A percentile compares a stretch with the other conserved stretches of the same genome.
Evolutionary conservation across 2,888 invertebrate species (phyloP).

Genomic region (Volucella bombylans): DNA sequence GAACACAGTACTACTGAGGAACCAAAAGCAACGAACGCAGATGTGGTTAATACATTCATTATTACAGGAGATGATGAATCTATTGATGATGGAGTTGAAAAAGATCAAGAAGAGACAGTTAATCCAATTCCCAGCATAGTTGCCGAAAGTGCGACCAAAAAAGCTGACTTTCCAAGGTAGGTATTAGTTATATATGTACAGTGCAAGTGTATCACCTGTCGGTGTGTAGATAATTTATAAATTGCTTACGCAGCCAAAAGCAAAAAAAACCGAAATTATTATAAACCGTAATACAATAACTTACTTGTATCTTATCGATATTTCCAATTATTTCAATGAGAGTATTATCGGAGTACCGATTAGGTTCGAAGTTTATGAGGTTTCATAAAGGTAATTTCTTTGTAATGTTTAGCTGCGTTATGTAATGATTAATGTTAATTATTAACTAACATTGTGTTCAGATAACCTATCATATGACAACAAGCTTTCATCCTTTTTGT

Average conservation of each 20-base stretch:
- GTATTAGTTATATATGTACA: conserved; percentile 22
- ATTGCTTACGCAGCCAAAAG: neutral
- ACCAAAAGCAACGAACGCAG: conserved; percentile 4
- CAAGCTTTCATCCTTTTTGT: no score
- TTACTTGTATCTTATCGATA: conserved; percentile 38
- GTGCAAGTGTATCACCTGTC: neutral
- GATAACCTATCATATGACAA: no score
- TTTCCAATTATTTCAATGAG: neutral
- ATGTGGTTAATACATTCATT: conserved; percentile 3
- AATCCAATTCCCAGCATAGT: neutral
- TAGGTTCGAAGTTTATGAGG: neutral
- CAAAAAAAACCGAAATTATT: neutral
- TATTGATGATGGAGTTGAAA: neutral
- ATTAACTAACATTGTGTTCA: no score
- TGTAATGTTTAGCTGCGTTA: no score
- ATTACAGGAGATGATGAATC: neutral
- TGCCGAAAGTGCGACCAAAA: neutral
- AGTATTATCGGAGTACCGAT: neutral
- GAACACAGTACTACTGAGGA: conserved; percentile 30
- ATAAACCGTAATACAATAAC: neutral
- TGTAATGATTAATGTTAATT: no score
- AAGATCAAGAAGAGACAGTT: neutral
- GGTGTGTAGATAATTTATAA: neutral
- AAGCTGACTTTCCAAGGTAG: conserved; percentile 79
- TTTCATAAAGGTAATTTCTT: neutral